Evolutionary conservation across 2,888 invertebrate genomes (phyloP).

Genomic region (Auanema sp.): DNA sequence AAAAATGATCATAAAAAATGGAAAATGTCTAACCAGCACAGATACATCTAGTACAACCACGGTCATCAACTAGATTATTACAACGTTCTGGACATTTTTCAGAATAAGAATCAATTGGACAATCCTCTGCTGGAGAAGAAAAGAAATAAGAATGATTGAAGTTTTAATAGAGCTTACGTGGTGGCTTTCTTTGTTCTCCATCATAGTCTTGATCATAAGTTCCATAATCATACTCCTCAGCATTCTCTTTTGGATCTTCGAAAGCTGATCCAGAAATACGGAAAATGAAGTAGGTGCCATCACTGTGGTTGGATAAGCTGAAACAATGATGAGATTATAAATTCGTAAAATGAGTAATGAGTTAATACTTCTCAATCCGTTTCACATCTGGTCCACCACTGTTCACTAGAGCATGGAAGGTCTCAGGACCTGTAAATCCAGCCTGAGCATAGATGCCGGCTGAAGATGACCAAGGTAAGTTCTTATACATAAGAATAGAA

Average conservation of each 20-base stretch:
- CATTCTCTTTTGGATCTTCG: slow-evolving; percentile 49
- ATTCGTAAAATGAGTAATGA: background rate
- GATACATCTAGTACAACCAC: slow-evolving; percentile 57
- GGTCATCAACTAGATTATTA: slow-evolving; percentile 48
- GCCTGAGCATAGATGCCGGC: slow-evolving; percentile 42
- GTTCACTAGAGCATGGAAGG: slow-evolving; percentile 77
- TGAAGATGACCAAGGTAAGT: slow-evolving; percentile 78
- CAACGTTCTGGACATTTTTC: slow-evolving; percentile 56
- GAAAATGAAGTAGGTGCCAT: slow-evolving; percentile 79
- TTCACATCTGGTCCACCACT: slow-evolving; percentile 88
- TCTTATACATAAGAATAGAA: slow-evolving; percentile 83
- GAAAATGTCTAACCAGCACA: slow-evolving; percentile 45
- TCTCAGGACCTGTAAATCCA: slow-evolving; percentile 73
- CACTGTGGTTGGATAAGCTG: slow-evolving; percentile 83
- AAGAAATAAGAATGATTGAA: background rate
- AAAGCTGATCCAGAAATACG: slow-evolving; percentile 70
- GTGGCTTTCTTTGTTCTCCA: slow-evolving; percentile 13
- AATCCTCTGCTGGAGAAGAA: slow-evolving; percentile 37
- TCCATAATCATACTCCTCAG: slow-evolving; percentile 51
- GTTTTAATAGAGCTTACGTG: slow-evolving; percentile 7
- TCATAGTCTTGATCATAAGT: slow-evolving; percentile 53
- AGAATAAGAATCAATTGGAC: slow-evolving; percentile 56
- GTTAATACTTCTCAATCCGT: slow-evolving; percentile 75
- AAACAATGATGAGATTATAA: slow-evolving; percentile 1
- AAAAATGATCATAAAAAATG: background rate